Percentiles rank a stretch among this genome's conserved stretches.
Conservation (phyloP, 23 tunicate species). For the Halocynthia roretzi region DNA sequence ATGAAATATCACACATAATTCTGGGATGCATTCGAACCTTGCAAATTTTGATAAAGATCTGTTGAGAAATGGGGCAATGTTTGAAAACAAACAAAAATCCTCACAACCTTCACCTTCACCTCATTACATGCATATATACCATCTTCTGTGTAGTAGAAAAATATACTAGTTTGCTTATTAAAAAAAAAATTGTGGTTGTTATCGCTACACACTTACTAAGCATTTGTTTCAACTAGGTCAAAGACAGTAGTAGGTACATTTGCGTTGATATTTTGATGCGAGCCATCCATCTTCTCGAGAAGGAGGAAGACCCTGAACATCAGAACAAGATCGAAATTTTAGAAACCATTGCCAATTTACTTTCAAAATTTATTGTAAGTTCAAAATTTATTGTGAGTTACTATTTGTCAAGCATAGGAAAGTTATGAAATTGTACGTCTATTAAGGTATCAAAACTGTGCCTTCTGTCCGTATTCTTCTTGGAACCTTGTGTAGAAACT, state of each 20-base stretch:
- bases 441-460: constrained; percentile 49
- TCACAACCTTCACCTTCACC: too few species aligned
- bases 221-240: constrained; percentile 2
- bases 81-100: too few species aligned
- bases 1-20: too few species aligned
- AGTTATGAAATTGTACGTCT: background rate
- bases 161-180: too few species aligned
- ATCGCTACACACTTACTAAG: too few species aligned
- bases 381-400: constrained; percentile 24
- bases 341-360: constrained; percentile 33
- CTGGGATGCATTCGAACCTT: too few species aligned
- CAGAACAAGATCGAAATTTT: constrained; percentile 23
- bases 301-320: constrained; percentile 22
- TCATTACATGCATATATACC: too few species aligned
- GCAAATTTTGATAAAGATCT: too few species aligned
- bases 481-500: constrained; percentile 28
- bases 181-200: too few species aligned
- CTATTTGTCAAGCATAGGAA: background rate
- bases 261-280: constrained; percentile 37
- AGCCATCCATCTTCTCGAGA: constrained; percentile 27
- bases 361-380: constrained; percentile 33
- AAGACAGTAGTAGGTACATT: constrained; percentile 20
- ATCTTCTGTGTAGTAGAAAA: too few species aligned
- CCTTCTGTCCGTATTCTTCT: constrained; percentile 32
- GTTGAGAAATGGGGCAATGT: too few species aligned